Conservation (phyloP, 2,797 vertebrate species). For the Emys orbicularis region DNA sequence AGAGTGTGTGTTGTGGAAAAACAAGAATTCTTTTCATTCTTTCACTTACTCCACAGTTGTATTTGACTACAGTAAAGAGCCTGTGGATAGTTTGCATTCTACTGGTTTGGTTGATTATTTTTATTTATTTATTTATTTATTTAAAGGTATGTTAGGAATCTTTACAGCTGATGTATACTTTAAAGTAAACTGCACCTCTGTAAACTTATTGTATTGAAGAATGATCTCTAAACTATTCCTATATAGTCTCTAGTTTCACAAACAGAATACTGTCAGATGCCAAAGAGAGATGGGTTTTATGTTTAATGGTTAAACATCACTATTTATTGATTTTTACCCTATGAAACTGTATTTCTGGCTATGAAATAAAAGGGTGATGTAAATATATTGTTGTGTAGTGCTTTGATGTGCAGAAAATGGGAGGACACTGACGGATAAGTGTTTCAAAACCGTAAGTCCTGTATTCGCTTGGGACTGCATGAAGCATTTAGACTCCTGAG, state of each 20-base stretch:
- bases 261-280: slow-evolving; percentile 77
- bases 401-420: slow-evolving; percentile 31
- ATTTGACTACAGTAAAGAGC: slow-evolving; percentile 41
- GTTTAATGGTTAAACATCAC: slow-evolving; percentile 74
- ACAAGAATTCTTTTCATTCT: slow-evolving; percentile 25
- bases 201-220: slow-evolving; percentile 72
- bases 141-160: slow-evolving; percentile 47
- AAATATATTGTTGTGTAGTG: slow-evolving; percentile 69
- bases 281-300: slow-evolving; percentile 79
- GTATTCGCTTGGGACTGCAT: background rate
- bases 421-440: rapidly evolving
- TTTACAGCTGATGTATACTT: slow-evolving; percentile 56
- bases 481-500: background rate
- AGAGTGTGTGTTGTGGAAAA: slow-evolving; percentile 41
- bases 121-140: too few relatives aligned
- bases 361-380: slow-evolving; percentile 81
- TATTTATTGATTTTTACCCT: slow-evolving; percentile 79
- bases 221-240: slow-evolving; percentile 77
- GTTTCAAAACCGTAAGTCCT: background rate
- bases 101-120: slow-evolving; percentile 33
- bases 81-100: slow-evolving; percentile 6
- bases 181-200: slow-evolving; percentile 72
- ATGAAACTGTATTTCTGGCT: slow-evolving; percentile 80
- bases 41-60: slow-evolving; percentile 35
- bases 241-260: slow-evolving; percentile 76